phyloP scores from a whole-genome alignment of 2,888 invertebrate species.

The Lasioglossum zephyrum region DNA sequence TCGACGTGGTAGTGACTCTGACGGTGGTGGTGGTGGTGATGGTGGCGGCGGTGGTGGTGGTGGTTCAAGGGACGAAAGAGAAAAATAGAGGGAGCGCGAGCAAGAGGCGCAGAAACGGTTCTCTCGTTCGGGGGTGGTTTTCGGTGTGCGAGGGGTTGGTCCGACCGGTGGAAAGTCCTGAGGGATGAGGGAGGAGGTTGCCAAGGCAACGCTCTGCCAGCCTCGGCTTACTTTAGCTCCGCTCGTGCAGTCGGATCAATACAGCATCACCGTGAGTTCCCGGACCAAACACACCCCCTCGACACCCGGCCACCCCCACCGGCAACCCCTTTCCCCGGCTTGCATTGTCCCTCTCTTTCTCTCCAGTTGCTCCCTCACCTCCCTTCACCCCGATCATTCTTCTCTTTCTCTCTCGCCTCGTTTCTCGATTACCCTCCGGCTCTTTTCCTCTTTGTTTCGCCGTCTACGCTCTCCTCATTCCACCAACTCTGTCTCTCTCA shows the following conservation, averaged over 20 bases:
- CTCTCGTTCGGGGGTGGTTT: slow-evolving; percentile 76
- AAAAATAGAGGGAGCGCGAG: slow-evolving; percentile 17
- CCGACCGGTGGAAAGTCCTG: slow-evolving; percentile 70
- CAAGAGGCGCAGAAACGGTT: slow-evolving; percentile 36
- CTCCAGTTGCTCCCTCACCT: slow-evolving; percentile 26
- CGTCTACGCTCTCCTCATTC: not conserved
- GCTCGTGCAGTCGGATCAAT: slow-evolving; percentile 81
- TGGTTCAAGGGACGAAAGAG: slow-evolving; percentile 37
- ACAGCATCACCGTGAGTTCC: slow-evolving; percentile 83
- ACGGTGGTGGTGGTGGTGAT: slow-evolving; percentile 14
- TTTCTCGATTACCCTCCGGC: slow-evolving; percentile 56
- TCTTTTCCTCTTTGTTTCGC: slow-evolving; percentile 41
- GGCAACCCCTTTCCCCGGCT: slow-evolving; percentile 45
- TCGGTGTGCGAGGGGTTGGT: slow-evolving; percentile 79
- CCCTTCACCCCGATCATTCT: slow-evolving; percentile 26
- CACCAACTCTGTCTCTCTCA: slow-evolving; percentile 38
- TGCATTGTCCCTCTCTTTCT: slow-evolving; percentile 9
- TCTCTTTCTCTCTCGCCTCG: slow-evolving; percentile 58
- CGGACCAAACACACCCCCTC: slow-evolving; percentile 82
- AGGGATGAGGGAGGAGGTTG: slow-evolving; percentile 79
- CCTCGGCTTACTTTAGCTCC: slow-evolving; percentile 82
- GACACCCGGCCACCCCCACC: slow-evolving; percentile 67
- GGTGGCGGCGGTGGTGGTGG: not conserved
- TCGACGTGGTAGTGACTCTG: not conserved
- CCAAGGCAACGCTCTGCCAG: slow-evolving; percentile 82